Base-by-base conservation (phyloP, 1,140 invertebrate genomes). In the Pogonus chalceus region DNA sequence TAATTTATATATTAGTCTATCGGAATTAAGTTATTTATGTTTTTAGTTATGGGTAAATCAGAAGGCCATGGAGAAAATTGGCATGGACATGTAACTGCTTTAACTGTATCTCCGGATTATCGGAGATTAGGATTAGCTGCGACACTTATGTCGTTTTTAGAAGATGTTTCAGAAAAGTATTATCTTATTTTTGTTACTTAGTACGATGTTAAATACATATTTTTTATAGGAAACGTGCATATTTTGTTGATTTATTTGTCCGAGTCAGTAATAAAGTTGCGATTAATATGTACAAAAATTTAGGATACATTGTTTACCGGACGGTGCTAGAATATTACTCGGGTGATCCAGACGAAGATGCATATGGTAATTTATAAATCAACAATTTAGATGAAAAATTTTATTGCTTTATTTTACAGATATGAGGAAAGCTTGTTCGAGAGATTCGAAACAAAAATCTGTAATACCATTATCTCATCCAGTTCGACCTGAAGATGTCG, bases 201-300 rank as follows among this genome's bases (percentile, higher is more conserved):
- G 10, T 23, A 23, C 23, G n/a, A 23, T 10, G 9, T 14, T 14
- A 20, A 31, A 18, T 51, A 1, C n/a, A 23, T 24, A 60, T 63
- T 62, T 61, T 58, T 80, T 82, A 52, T 68, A 96, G 93, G 65
- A 97, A 98, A 75, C 81, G 87, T 48, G 91, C 91, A 24, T 98
- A 92, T 70, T 99, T 98, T 76, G 96, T 98, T n/a, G 96, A 99
- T 72, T 74, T 99, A 12, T 99, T 98, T 82, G 96, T 99, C 4
- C 79, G 96, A 63, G 92, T 97, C 0, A 97, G 94, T 62, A 99
- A 99, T 69, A 86, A 88, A 70, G 90, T 96, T 21, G 96, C 96
- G 1, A 95, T 98, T 35, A 90, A 92, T 62, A 98, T 99, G 94
- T 99, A 99, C 69, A 87, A 88, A 60, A 88, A 88, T 69, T 72